Percentiles rank a stretch among this genome's conserved stretches.
These are phyloP conservation scores for Drosophila anomalipes DNA, from an alignment of 2,888 invertebrate genomes.

Conservation along the genomic window DNA sequence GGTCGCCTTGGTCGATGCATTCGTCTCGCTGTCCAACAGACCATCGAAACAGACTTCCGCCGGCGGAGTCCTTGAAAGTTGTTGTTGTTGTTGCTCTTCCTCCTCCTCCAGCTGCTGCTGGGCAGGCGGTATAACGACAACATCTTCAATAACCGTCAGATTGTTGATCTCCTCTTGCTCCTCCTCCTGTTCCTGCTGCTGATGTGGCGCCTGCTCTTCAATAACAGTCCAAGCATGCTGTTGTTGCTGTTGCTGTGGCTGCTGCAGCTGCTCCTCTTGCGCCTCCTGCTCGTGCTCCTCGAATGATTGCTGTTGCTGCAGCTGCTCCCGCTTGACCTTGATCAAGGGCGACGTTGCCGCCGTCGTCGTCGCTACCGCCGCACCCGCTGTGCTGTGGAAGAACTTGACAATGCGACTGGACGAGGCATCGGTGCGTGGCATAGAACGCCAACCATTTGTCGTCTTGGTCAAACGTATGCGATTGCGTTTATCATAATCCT, in stretches of 20 bases:
- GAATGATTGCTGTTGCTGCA: constrained; percentile 45
- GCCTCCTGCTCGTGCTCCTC: constrained; percentile 27
- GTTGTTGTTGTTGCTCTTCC: background rate
- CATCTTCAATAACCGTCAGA: constrained; percentile 56
- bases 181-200: constrained; percentile 20
- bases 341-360: constrained; percentile 81
- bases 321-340: constrained; percentile 83
- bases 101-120: constrained; percentile 26
- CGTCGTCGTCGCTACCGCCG: constrained; percentile 29
- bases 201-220: constrained; percentile 28
- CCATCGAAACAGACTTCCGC: constrained; percentile 60
- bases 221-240: constrained; percentile 25
- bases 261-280: constrained; percentile 9
- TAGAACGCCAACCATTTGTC: constrained; percentile 92
- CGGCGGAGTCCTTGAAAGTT: constrained; percentile 1
- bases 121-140: constrained; percentile 59
- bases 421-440: constrained; percentile 90
- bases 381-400: constrained; percentile 75
- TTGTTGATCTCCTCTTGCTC: constrained; percentile 26
- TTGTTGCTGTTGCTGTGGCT: constrained; percentile 3
- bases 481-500: constrained; percentile 94
- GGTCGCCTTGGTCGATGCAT: constrained; percentile 66
- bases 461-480: constrained; percentile 93
- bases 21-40: constrained; percentile 69
- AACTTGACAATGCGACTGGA: constrained; percentile 82